Base-by-base conservation (phyloP, 2,888 invertebrate genomes). In the Cantharis nigra region DNA sequence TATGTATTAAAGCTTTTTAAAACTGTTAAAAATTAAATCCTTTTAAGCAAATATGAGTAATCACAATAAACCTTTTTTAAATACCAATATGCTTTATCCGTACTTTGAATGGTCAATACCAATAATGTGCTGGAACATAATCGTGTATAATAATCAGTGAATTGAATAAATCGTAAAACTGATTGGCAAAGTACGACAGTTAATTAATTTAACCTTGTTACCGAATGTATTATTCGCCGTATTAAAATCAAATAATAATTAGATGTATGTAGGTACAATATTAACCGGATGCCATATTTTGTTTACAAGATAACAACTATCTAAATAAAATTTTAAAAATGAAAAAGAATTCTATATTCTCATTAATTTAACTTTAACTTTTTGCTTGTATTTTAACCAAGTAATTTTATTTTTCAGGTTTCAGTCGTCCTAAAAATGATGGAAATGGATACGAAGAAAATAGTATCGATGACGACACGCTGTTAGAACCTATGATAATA, bases 401-500 rank as follows among this genome's bases (percentile, higher is more conserved):
- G 10, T 62, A 16, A 16, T 16, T 71, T 72, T 75, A 74, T 69
- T 11, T 81, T 81, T 62, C 79, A 81, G 81, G 81, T 78, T 80
- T 79, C 75, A 79, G 80, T 77, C 77, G 79, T 71, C 80, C 81
- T 13, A 80, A 80, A 73, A 74, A 77, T 70, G 77, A 80, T 72
- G 74, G 69, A 74, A 79, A 77, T 74, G 78, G 73, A 77, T 87
- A 87, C 77, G 85, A 86, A 77, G 88, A 88, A 77, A 86, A 85
- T 80, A 86, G 85, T 78, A 85, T 85, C 79, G 86, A 86, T 79
- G 87, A 86, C 80, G 89, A 89, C 74, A 85, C 85, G 78, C 88
- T 89, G 63, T 81, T 90, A 71, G 89, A 90, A 78, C 89, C 90
- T 14, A 85, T 88, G 79, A 85, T 88, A 73, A 88, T 88, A 78